Percentiles rank a stretch among this genome's conserved stretches.
phyloP scores from a whole-genome alignment of 2,888 invertebrate genomes.

The Diachrysia chrysitis region DNA sequence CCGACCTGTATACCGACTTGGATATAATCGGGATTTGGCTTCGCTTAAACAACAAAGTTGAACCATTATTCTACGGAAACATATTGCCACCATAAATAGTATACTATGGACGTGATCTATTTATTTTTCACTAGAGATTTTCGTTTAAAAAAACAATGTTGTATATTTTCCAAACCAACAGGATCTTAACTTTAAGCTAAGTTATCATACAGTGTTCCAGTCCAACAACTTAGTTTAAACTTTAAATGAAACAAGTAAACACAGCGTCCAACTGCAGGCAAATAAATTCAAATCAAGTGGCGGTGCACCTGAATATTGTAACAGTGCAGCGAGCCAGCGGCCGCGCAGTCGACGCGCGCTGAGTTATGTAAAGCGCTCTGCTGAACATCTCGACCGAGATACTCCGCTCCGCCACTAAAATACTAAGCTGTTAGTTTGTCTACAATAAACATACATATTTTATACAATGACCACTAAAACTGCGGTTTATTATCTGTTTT shows the following conservation, averaged over 20 bases:
- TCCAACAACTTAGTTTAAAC: neutral
- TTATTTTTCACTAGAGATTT: too few relatives aligned
- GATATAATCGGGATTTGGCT: too few relatives aligned
- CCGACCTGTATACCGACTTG: too few relatives aligned
- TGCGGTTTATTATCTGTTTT: neutral
- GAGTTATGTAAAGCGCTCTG: too few relatives aligned
- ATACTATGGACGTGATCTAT: too few relatives aligned
- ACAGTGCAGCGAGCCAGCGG: neutral
- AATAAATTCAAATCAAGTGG: slow-evolving; percentile 2
- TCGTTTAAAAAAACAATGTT: too few relatives aligned
- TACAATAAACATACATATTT: neutral
- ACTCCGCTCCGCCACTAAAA: too few relatives aligned
- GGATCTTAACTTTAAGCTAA: neutral
- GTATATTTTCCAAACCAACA: too few relatives aligned
- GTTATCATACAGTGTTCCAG: neutral
- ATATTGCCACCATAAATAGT: too few relatives aligned
- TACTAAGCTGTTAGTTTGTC: neutral
- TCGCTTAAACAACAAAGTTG: too few relatives aligned
- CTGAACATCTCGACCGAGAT: too few relatives aligned
- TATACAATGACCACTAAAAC: neutral
- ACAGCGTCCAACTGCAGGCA: neutral
- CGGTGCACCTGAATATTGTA: neutral
- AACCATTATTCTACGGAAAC: too few relatives aligned
- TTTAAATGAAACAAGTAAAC: neutral
- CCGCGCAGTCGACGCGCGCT: neutral